These are phyloP conservation scores for Gopherus flavomarginatus DNA, from an alignment of 2,113 vertebrate species.

Conservation along the genomic window DNA sequence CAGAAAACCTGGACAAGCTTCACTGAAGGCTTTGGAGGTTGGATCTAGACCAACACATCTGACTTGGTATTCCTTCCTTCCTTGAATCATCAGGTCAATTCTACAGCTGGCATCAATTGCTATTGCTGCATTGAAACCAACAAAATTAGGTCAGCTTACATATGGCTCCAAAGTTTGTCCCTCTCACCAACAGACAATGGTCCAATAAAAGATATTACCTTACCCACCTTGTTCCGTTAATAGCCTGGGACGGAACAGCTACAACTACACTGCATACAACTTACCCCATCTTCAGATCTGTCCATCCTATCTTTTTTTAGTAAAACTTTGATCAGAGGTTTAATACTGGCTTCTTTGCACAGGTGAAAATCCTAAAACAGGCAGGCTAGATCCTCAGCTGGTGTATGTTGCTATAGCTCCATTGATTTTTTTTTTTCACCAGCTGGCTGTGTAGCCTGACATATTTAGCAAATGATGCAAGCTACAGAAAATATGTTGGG, in stretches of 20 bases:
- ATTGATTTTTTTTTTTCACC: background rate
- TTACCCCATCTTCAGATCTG: no score
- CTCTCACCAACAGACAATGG: background rate
- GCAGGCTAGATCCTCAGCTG: background rate
- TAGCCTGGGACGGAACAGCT: background rate
- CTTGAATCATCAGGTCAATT: background rate
- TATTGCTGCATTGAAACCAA: background rate
- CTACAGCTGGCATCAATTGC: background rate
- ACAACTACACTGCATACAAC: background rate
- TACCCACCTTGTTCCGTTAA: background rate
- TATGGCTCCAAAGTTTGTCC: background rate
- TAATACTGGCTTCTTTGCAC: fast-evolving
- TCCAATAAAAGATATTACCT: background rate
- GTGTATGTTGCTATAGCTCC: fast-evolving
- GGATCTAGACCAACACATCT: background rate
- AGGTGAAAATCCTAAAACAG: background rate
- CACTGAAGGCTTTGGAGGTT: background rate
- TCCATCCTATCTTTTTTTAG: fast-evolving
- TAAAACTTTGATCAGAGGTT: background rate
- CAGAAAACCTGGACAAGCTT: background rate
- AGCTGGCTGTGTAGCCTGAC: background rate
- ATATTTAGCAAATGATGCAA: background rate
- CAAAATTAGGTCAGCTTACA: background rate
- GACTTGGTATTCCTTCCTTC: background rate
- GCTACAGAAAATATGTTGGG: background rate